A percentile compares a stretch with the other conserved stretches of the same genome.
phyloP scores from a whole-genome alignment of 2,797 vertebrate genomes.

The Sebastes kiyomatsui region DNA sequence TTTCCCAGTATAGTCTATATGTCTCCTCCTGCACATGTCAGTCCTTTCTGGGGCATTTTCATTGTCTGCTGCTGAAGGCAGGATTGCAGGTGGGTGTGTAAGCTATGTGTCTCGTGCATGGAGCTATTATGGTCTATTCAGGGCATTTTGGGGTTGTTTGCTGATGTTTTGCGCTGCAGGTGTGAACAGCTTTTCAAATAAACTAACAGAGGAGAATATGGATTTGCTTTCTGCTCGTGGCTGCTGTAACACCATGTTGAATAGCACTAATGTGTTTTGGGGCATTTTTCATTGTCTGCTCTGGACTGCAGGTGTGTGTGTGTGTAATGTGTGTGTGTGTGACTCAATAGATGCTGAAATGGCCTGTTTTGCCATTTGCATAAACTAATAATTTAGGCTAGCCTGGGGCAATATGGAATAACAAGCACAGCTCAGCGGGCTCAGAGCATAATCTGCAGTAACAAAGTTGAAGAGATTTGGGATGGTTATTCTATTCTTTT shows the following conservation, averaged over 20 bases:
- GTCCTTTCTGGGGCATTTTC: constrained; percentile 33
- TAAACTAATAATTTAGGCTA: constrained; percentile 45
- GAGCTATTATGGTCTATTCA: constrained; percentile 17
- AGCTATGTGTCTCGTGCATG: constrained; percentile 19
- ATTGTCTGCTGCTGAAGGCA: constrained; percentile 65
- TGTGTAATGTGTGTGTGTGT: background rate
- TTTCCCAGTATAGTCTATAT: background rate
- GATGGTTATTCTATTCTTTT: background rate
- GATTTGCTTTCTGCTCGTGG: background rate
- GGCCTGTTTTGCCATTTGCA: constrained; percentile 38
- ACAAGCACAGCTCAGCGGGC: constrained; percentile 3
- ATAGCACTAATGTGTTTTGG: background rate
- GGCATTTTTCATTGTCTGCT: constrained; percentile 56
- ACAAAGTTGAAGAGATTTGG: constrained; percentile 1
- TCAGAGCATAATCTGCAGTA: background rate
- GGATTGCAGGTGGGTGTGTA: constrained; percentile 50
- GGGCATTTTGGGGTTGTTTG: constrained; percentile 24
- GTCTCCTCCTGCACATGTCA: constrained; percentile 5
- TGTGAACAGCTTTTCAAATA: constrained; percentile 5
- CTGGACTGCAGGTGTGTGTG: constrained; percentile 43
- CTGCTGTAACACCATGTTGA: background rate
- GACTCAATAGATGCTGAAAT: constrained; percentile 27
- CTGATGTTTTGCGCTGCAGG: constrained; percentile 19
- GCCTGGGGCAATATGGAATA: constrained; percentile 1
- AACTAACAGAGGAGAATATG: background rate